Evolutionary conservation across 2,797 vertebrate species (phyloP), one percentile per base, ranked within the genome.

Genomic region (Malacoraja senta): DNA sequence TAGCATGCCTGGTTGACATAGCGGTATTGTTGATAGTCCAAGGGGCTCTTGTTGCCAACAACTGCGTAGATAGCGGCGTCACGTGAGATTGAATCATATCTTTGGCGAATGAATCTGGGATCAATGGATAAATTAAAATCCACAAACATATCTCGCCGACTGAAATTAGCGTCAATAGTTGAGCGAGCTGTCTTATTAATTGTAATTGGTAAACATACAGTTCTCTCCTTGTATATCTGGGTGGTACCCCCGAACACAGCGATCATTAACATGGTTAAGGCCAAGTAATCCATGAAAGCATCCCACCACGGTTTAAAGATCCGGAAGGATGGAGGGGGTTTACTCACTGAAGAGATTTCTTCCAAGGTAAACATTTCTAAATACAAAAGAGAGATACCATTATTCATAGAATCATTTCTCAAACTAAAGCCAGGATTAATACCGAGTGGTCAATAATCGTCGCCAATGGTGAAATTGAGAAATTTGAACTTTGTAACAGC

Each of bases 291-390:
- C 0, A 98, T 99, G 96, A 99, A 99, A 94, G 99, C 98, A 0
- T 99, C 99, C 99, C 99, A 99, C 98, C 99, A 99, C 79, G 99
- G 99, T 95, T 99, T 99, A 95, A 99, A 97, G 96, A 99, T 99
- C 94, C 99, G 98, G 95, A 98, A 99, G 0, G 98, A 98, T 0
- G 98, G 98, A 96, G 99, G 98, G 0, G 98, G 10, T 72, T n/a
- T 74, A n/a, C 71, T 92, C 13, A 92, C 71, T 19, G 90, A 76
- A n/a, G 71, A 44, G 26, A 92, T 17, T 58, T 92, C 90, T 7
- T 76, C 90, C 12, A 92, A n/a, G 90, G 38, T 2, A 53, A 92
- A 92, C 90, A 92, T 92, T 17, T 38, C 90, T 92, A 58, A 72
- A 92, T 29, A 92, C 38, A 92, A 26, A 91, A 58, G 38, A 91